Evolutionary conservation across 2,797 vertebrate genomes (phyloP).

Genomic region (Centroberyx gerrardi): DNA sequence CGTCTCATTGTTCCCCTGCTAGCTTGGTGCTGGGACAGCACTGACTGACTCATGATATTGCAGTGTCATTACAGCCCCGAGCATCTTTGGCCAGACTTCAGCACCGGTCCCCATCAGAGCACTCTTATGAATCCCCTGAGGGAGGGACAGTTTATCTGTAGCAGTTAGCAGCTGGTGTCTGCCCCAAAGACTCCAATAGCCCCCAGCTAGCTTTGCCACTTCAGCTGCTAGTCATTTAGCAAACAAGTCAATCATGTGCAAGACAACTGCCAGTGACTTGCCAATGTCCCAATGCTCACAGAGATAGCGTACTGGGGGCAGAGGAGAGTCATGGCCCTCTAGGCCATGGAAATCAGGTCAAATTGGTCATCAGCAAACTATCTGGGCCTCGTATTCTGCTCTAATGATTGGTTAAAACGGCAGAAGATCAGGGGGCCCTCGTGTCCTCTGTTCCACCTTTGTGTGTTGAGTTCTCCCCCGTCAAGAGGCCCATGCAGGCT

Average conservation of each 20-base stretch:
- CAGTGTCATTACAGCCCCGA: constrained; percentile 71
- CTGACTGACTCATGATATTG: constrained; percentile 66
- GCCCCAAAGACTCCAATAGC: constrained; percentile 70
- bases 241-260: constrained; percentile 84
- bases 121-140: constrained; percentile 64
- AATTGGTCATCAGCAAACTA: constrained; percentile 77
- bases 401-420: constrained; percentile 48
- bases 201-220: constrained; percentile 70
- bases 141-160: constrained; percentile 73
- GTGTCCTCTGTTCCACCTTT: constrained; percentile 40
- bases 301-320: constrained; percentile 56
- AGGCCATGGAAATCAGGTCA: constrained; percentile 77
- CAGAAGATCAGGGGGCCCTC: constrained; percentile 34
- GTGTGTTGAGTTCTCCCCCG: constrained; percentile 12
- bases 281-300: constrained; percentile 60
- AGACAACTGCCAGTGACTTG: constrained; percentile 75
- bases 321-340: constrained; percentile 60
- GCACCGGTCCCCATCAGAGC: constrained; percentile 35
- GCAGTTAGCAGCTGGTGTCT: constrained; percentile 80
- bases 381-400: constrained; percentile 59
- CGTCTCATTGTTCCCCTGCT: too few species aligned
- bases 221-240: constrained; percentile 78
- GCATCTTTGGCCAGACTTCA: constrained; percentile 69
- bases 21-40: constrained; percentile 35
- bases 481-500: not conserved